Percentiles rank a stretch among this genome's conserved stretches.
Conservation (phyloP, 2,797 vertebrate genomes). For the Pipistrellus kuhlii region DNA sequence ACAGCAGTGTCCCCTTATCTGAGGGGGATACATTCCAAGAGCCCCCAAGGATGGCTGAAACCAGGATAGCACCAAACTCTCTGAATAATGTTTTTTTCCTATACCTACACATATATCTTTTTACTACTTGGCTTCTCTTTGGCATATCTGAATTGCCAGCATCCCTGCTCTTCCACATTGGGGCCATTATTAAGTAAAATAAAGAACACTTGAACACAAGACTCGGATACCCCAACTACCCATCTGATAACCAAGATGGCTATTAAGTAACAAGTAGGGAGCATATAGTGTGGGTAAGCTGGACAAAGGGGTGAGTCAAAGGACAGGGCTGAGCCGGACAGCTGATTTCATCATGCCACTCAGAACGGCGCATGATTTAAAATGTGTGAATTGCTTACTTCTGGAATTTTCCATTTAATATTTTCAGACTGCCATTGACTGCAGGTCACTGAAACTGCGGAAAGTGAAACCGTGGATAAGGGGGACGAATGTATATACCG, state of each 20-base stretch:
- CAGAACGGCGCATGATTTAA: not conserved
- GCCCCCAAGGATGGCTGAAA: not conserved
- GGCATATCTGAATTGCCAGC: not conserved
- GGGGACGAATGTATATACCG: not conserved
- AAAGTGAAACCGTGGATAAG: not conserved
- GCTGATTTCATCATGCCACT: not conserved
- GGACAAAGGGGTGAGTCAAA: not conserved
- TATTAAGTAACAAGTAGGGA: not conserved
- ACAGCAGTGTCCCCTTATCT: not conserved
- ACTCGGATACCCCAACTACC: not conserved
- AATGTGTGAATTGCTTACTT: not conserved
- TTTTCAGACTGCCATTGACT: not conserved
- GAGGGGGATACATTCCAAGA: not conserved
- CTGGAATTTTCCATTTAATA: not conserved
- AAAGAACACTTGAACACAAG: not conserved
- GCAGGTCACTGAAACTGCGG: not conserved
- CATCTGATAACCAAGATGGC: not conserved
- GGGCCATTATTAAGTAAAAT: not conserved
- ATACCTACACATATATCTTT: not conserved
- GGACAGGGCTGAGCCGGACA: not conserved
- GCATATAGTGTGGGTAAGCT: not conserved
- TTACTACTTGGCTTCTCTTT: not conserved
- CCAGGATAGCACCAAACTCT: not conserved
- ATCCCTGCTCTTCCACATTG: not conserved
- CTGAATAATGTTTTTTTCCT: not conserved